Conservation (phyloP, 2,113 vertebrate genomes). For the Corapipo altera region DNA sequence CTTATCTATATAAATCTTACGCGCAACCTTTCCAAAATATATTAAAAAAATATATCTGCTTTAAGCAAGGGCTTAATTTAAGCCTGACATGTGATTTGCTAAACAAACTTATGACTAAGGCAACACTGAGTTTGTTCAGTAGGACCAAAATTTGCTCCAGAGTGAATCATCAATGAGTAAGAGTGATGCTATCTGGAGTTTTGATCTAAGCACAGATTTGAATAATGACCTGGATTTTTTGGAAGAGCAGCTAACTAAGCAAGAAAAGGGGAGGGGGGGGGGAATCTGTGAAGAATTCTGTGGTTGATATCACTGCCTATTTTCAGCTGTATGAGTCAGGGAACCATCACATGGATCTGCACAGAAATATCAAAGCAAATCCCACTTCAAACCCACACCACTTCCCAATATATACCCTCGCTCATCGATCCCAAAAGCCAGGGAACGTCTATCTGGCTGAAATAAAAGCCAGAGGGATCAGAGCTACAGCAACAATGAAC, state of each 20-base stretch:
- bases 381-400: conserved; percentile 68
- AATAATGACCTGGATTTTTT: conserved; percentile 58
- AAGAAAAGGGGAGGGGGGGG: background rate
- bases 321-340: conserved; percentile 59
- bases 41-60: background rate
- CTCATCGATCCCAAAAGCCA: background rate
- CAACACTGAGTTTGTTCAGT: conserved; percentile 21
- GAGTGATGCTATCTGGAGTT: conserved; percentile 50
- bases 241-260: conserved; percentile 51
- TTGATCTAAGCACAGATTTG: conserved; percentile 33
- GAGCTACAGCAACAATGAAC: background rate
- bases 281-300: background rate
- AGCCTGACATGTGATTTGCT: conserved; percentile 54
- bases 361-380: conserved; percentile 71
- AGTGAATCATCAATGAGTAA: conserved; percentile 68
- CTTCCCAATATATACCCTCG: conserved; percentile 63
- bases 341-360: conserved; percentile 58
- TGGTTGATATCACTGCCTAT: conserved; percentile 54
- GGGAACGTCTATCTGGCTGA: background rate
- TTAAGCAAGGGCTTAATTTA: conserved; percentile 41
- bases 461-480: background rate
- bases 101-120: conserved; percentile 62
- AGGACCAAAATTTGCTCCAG: conserved; percentile 27
- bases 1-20: background rate
- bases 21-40: background rate